A percentile compares a stretch with the other conserved stretches of the same genome.
These are phyloP conservation scores for Eupithecia abbreviata DNA, from an alignment of 2,888 invertebrate species.

Conservation along the genomic window DNA sequence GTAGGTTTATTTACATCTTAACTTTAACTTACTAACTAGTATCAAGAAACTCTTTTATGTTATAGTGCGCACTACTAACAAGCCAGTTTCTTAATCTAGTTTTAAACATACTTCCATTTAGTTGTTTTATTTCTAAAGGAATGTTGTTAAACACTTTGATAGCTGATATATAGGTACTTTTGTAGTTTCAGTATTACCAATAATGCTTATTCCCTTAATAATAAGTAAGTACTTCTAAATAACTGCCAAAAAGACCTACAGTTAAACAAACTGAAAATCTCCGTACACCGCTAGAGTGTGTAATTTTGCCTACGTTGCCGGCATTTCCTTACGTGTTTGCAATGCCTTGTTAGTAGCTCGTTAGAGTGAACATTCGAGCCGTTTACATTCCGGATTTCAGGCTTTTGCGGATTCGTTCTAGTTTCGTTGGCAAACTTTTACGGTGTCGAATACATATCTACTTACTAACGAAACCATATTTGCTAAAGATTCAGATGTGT, in stretches of 20 bases:
- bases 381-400: constrained; percentile 34
- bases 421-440: constrained; percentile 20
- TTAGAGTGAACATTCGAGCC: constrained; percentile 33
- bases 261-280: not conserved
- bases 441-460: not conserved
- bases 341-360: constrained; percentile 43
- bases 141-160: too few species aligned
- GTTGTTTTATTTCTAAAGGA: too few species aligned
- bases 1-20: too few species aligned
- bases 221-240: not conserved
- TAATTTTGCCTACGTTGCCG: constrained; percentile 28
- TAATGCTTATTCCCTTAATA: not conserved
- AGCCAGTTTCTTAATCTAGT: too few species aligned
- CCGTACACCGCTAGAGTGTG: constrained; percentile 4
- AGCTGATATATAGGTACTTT: not conserved
- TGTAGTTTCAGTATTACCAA: not conserved
- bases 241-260: not conserved
- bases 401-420: constrained; percentile 40
- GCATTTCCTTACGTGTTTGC: constrained; percentile 40
- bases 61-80: too few species aligned
- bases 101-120: too few species aligned
- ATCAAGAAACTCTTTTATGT: too few species aligned
- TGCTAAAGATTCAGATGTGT: not conserved
- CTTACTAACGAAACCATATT: not conserved
- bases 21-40: too few species aligned